Conservation (phyloP, 1,140 invertebrate genomes). For the Lamellibrachia luymesi region DNA sequence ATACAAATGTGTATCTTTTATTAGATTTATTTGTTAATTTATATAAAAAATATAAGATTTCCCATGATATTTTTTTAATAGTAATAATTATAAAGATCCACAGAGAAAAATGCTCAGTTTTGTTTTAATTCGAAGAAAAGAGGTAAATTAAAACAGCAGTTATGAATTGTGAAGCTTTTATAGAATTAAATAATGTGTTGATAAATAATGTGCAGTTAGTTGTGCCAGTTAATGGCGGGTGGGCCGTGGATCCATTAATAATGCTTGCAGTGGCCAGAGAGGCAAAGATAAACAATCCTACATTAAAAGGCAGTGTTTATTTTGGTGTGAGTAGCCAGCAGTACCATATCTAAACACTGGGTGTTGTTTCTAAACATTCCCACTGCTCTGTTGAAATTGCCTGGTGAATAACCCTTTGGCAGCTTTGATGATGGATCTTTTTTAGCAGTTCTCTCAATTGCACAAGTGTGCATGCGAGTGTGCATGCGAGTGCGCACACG, state of each 20-base stretch:
- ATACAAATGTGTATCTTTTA: not conserved
- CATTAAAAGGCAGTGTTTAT: not conserved
- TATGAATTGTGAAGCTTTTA: not conserved
- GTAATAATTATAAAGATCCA: not conserved
- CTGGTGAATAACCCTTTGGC: not conserved
- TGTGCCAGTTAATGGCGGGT: not conserved
- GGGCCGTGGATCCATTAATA: not conserved
- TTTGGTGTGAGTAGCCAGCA: not conserved
- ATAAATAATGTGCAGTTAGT: not conserved
- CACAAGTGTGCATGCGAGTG: not conserved
- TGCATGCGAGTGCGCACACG: not conserved
- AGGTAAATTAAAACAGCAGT: not conserved
- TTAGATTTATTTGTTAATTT: not conserved
- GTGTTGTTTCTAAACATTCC: slow-evolving; percentile 1
- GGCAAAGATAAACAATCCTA: not conserved
- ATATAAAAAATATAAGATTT: not conserved
- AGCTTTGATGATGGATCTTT: not conserved
- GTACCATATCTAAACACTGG: slow-evolving; percentile 4
- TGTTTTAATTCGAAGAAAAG: not conserved
- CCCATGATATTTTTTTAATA: not conserved
- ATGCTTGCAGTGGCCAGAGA: not conserved
- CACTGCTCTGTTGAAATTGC: not conserved
- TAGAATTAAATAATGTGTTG: not conserved
- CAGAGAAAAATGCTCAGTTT: not conserved
- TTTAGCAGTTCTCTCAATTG: not conserved